Percentiles rank a stretch among this genome's conserved stretches.
These are phyloP conservation scores for Tinea pellionella DNA, from an alignment of 2,888 invertebrate species.

Conservation along the genomic window DNA sequence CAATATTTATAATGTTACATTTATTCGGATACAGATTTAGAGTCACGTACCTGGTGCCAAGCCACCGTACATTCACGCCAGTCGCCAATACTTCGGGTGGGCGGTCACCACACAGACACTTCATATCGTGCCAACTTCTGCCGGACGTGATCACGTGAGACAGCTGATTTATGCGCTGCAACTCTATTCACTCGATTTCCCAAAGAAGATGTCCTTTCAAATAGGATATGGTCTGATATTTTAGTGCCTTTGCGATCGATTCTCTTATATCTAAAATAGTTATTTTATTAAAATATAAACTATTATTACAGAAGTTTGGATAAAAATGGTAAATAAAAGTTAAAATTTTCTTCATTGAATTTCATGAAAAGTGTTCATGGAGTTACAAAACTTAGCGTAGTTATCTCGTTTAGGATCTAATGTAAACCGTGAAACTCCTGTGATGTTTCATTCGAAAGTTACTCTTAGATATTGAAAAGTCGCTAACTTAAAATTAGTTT, in stretches of 20 bases:
- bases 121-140: slow-evolving; percentile 14
- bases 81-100: background rate
- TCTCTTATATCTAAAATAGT: background rate
- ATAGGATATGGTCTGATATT: background rate
- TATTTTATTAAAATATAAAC: no score
- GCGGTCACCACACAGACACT: slow-evolving; percentile 7
- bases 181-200: slow-evolving; percentile 2
- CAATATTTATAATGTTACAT: background rate
- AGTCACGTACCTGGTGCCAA: slow-evolving; percentile 1
- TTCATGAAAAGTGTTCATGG: background rate
- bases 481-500: slow-evolving; percentile 12
- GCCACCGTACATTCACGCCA: background rate
- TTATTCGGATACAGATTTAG: background rate
- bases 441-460: slow-evolving; percentile 8
- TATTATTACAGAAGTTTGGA: no score
- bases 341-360: no score
- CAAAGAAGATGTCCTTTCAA: background rate
- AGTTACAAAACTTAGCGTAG: background rate
- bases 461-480: slow-evolving; percentile 11
- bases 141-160: slow-evolving; percentile 11
- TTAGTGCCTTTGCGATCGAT: background rate
- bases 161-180: slow-evolving; percentile 6
- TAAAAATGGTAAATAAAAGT: no score
- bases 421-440: slow-evolving; percentile 4
- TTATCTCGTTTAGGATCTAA: slow-evolving; percentile 5